These are phyloP conservation scores for Galeopsomyia nigrocyanea DNA, from an alignment of 2,888 invertebrate genomes.

Conservation along the genomic window DNA sequence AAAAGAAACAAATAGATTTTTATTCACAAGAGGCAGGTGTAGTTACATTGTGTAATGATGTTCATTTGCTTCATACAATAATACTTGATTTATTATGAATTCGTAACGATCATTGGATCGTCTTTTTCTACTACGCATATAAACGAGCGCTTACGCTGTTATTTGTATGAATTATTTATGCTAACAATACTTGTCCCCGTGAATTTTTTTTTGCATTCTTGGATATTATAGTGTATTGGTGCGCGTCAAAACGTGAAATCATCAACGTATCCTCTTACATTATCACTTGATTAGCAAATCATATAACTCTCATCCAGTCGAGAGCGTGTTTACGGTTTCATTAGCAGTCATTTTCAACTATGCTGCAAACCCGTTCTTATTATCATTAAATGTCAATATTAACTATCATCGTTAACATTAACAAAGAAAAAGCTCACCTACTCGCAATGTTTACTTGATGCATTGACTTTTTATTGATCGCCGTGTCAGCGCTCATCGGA, in stretches of 20 bases:
- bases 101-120: constrained; percentile 60
- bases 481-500: constrained; percentile 21
- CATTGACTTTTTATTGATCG: constrained; percentile 20
- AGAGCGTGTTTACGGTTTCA: constrained; percentile 32
- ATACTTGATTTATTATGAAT: constrained; percentile 56
- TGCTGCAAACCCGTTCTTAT: constrained; percentile 31
- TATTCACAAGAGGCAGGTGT: constrained; percentile 70
- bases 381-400: constrained; percentile 23
- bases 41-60: constrained; percentile 64
- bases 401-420: constrained; percentile 32
- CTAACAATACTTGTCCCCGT: constrained; percentile 20
- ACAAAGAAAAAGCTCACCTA: constrained; percentile 36
- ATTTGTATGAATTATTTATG: constrained; percentile 36
- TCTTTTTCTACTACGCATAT: constrained; percentile 60
- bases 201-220: constrained; percentile 26
- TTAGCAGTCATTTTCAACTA: constrained; percentile 25
- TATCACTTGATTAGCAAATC: constrained; percentile 19
- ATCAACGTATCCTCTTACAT: too few relatives aligned
- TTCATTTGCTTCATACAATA: constrained; percentile 60
- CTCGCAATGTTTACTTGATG: constrained; percentile 25
- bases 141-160: constrained; percentile 60
- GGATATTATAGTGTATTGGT: constrained; percentile 25
- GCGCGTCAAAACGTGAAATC: constrained; percentile 37
- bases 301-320: constrained; percentile 26
- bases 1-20: constrained; percentile 69